Conservation (phyloP, 1,140 invertebrate species). For the Euura lappo region DNA sequence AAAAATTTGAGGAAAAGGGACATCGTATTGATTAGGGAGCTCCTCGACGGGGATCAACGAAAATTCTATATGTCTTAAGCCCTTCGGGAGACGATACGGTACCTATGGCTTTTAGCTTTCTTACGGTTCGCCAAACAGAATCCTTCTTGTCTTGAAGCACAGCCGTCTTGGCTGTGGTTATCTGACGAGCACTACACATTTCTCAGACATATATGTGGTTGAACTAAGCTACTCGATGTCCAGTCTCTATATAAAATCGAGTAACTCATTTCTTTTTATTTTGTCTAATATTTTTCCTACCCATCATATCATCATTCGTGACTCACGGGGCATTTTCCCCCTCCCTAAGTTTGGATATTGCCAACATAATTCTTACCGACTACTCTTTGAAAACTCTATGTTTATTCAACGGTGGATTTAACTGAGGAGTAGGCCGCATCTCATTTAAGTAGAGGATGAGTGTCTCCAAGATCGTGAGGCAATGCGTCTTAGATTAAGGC, state of each 20-base stretch:
- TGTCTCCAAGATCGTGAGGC: neutral
- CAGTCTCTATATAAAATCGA: neutral
- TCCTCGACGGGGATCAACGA: neutral
- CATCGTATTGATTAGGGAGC: conserved; percentile 1
- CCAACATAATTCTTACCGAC: conserved; percentile 27
- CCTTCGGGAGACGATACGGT: conserved; percentile 30
- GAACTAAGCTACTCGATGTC: neutral
- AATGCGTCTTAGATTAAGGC: conserved; percentile 3
- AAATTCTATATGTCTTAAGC: conserved; percentile 32
- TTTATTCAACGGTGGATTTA: conserved; percentile 31
- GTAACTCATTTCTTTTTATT: neutral
- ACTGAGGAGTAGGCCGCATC: conserved; percentile 5
- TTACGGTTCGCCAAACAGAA: conserved; percentile 43
- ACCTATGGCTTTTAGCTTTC: conserved; percentile 41
- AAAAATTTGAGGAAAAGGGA: conserved; percentile 4
- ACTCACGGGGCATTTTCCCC: conserved; percentile 13
- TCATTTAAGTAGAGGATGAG: conserved; percentile 3
- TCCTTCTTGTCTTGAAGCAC: conserved; percentile 27
- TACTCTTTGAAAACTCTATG: conserved; percentile 18
- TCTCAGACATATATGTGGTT: neutral
- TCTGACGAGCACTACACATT: too few species aligned
- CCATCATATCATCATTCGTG: neutral
- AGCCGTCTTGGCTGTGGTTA: neutral
- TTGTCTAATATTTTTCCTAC: neutral
- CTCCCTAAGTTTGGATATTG: conserved; percentile 31